These are phyloP conservation scores for Xerus inauris DNA, from an alignment of 2,113 vertebrate genomes.

Conservation along the genomic window DNA sequence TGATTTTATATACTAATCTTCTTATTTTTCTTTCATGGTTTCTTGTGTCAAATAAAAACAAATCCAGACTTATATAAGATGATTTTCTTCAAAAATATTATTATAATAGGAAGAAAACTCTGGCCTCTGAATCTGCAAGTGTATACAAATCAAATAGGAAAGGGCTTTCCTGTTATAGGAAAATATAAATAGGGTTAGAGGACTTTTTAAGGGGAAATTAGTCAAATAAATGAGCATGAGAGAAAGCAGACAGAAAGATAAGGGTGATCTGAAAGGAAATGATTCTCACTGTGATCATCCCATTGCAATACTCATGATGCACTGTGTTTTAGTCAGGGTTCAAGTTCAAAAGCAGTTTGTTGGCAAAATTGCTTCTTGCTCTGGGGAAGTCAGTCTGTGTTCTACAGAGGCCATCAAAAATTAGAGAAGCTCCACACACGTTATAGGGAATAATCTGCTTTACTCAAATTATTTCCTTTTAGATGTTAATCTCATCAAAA, in stretches of 20 bases:
- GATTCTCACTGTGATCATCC: not conserved
- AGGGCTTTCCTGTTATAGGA: not conserved
- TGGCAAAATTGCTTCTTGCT: not conserved
- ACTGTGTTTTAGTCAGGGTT: not conserved
- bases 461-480: not conserved
- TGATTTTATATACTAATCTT: not conserved
- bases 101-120: not conserved
- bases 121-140: not conserved
- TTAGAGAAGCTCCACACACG: rapidly evolving
- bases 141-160: not conserved
- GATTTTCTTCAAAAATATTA: not conserved
- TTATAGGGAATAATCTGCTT: not conserved
- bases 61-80: not conserved
- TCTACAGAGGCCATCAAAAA: not conserved
- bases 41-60: slow-evolving; percentile 23
- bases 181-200: not conserved
- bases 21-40: not conserved
- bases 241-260: not conserved
- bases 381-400: not conserved
- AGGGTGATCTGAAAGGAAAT: not conserved
- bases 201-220: not conserved
- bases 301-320: not conserved
- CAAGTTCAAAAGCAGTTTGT: not conserved
- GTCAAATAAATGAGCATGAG: not conserved
- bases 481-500: not conserved